Percentiles rank a stretch among this genome's conserved stretches.
Conservation (phyloP, 1,140 invertebrate genomes). For the Ostrea denselamellosa region DNA sequence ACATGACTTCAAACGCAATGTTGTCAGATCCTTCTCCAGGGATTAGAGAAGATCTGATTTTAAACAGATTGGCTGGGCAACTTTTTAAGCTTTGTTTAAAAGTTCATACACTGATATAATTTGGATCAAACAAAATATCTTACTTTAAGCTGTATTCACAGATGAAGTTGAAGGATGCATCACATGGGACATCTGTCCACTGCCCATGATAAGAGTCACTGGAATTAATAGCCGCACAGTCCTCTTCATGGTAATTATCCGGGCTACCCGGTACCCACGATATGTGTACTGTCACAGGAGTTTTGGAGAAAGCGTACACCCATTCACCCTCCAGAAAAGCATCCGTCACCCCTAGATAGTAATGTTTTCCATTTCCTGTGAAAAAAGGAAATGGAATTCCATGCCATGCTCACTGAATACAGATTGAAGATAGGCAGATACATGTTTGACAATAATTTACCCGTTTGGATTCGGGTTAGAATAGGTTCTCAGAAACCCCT, state of each 20-base stretch:
- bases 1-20: no score
- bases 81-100: no score
- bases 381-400: no score
- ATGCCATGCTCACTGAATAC: no score
- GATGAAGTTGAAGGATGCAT: neutral
- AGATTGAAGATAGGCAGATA: no score
- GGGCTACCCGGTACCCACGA: neutral
- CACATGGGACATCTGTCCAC: neutral
- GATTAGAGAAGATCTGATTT: no score
- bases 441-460: no score
- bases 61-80: no score
- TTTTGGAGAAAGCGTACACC: neutral
- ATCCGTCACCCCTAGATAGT: neutral
- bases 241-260: conserved; percentile 7
- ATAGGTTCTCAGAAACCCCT: no score
- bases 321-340: neutral
- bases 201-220: neutral
- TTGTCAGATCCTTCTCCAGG: no score
- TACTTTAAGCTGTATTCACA: neutral
- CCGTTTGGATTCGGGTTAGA: no score
- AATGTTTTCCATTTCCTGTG: neutral
- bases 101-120: neutral
- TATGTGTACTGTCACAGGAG: neutral
- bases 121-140: neutral
- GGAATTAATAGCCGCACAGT: neutral